These are phyloP conservation scores for Artemia sinica DNA, from an alignment of 2,888 invertebrate genomes.

Conservation along the genomic window DNA sequence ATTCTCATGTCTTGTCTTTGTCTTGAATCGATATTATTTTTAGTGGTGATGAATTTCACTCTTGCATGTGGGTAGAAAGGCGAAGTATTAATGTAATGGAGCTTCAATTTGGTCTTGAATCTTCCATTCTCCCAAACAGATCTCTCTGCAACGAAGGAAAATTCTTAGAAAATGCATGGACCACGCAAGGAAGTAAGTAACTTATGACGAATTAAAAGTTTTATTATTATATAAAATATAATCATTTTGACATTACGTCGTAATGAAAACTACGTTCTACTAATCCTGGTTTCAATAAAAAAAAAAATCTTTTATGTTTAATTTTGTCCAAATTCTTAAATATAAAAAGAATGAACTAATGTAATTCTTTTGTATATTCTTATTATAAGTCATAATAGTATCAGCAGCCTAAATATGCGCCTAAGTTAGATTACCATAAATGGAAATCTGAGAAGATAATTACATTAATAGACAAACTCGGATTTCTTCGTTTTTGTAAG, in stretches of 20 bases:
- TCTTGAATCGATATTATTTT: slow-evolving; percentile 23
- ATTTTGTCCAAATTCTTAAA: too few relatives aligned
- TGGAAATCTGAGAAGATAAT: too few relatives aligned
- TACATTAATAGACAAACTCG: too few relatives aligned
- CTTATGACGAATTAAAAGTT: background rate
- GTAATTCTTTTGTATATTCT: too few relatives aligned
- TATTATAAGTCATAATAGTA: too few relatives aligned
- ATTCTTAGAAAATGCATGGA: slow-evolving; percentile 40
- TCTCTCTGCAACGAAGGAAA: slow-evolving; percentile 36
- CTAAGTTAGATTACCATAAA: too few relatives aligned
- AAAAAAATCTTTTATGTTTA: too few relatives aligned
- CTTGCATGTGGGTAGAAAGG: slow-evolving; percentile 42
- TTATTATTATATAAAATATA: too few relatives aligned
- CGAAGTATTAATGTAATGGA: slow-evolving; percentile 44
- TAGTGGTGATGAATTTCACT: slow-evolving; percentile 42
- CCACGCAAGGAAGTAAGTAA: slow-evolving; percentile 44
- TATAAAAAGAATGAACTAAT: too few relatives aligned
- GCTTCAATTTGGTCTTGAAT: slow-evolving; percentile 37
- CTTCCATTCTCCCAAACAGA: slow-evolving; percentile 32
- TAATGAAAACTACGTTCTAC: background rate
- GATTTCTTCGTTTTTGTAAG: too few relatives aligned
- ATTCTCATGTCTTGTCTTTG: background rate
- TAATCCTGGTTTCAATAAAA: background rate
- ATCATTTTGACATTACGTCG: background rate
- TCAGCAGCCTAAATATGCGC: too few relatives aligned